phyloP scores from a whole-genome alignment of 2,888 invertebrate genomes.

The Himalopsyche anomala region DNA sequence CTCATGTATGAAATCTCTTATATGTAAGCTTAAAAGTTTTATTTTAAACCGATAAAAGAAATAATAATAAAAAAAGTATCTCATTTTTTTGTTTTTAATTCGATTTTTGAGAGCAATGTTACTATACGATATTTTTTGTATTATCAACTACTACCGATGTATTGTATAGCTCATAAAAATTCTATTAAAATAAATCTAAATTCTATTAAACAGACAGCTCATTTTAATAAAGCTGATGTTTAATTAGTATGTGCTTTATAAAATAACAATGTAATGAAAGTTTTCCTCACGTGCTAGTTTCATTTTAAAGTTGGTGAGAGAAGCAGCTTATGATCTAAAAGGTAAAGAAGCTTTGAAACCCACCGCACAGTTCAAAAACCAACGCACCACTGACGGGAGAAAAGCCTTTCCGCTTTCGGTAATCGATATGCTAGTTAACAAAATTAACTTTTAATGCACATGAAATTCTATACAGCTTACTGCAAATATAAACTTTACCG shows the following conservation, averaged over 20 bases:
- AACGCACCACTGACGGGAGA: constrained; percentile 35
- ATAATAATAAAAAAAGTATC: no score
- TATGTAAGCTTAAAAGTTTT: no score
- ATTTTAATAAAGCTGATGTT: not conserved
- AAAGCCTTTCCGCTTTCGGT: constrained; percentile 5
- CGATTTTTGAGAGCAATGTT: no score
- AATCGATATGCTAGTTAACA: constrained; percentile 60
- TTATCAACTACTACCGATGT: not conserved
- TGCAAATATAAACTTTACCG: constrained; percentile 32
- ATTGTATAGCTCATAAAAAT: no score
- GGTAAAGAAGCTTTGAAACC: not conserved
- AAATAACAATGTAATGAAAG: not conserved
- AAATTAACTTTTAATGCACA: constrained; percentile 62
- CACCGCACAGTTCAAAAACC: constrained; percentile 26
- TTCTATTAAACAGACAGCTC: not conserved
- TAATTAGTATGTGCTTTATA: no score
- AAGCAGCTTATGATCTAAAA: not conserved
- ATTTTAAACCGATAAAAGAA: no score
- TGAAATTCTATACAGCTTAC: constrained; percentile 20
- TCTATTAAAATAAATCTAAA: no score
- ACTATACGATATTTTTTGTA: not conserved
- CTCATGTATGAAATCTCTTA: no score
- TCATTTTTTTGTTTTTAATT: no score
- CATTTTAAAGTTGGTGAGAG: constrained; percentile 46
- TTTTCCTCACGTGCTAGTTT: constrained; percentile 57